Conservation (phyloP, 1,140 invertebrate species). For the Philotrypesis tridentata region DNA sequence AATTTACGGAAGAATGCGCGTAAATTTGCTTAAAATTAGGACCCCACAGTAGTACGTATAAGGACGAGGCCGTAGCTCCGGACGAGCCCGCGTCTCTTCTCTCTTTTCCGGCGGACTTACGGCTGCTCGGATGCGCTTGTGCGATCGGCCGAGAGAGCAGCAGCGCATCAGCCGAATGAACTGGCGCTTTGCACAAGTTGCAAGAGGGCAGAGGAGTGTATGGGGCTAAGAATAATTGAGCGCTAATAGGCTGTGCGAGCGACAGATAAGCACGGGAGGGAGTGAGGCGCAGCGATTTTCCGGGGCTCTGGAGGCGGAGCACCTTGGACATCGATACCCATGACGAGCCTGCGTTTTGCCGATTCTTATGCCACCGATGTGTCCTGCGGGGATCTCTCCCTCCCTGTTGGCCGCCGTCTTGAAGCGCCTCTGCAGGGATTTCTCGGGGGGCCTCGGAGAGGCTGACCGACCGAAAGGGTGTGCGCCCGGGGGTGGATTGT, state of each 20-base stretch:
- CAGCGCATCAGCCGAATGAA: neutral
- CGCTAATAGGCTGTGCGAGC: constrained; percentile 9
- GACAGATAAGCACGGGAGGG: too few species aligned
- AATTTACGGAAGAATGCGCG: constrained; percentile 56
- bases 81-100: neutral
- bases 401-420: too few species aligned
- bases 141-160: neutral
- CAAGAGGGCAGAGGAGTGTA: too few species aligned
- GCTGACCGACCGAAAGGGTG: neutral
- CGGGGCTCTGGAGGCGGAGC: neutral
- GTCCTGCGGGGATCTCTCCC: neutral
- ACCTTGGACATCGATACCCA: neutral
- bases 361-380: neutral
- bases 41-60: too few species aligned
- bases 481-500: neutral
- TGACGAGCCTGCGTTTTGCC: neutral
- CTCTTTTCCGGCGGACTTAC: neutral
- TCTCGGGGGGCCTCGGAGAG: neutral
- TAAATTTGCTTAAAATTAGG: constrained; percentile 56
- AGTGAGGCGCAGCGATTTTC: neutral
- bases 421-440: neutral
- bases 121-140: constrained; percentile 41
- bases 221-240: constrained; percentile 9
- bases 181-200: constrained; percentile 30
- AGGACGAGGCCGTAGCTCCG: neutral